Conservation (phyloP, 1,140 invertebrate genomes). For the Leptinotarsa defecta region DNA sequence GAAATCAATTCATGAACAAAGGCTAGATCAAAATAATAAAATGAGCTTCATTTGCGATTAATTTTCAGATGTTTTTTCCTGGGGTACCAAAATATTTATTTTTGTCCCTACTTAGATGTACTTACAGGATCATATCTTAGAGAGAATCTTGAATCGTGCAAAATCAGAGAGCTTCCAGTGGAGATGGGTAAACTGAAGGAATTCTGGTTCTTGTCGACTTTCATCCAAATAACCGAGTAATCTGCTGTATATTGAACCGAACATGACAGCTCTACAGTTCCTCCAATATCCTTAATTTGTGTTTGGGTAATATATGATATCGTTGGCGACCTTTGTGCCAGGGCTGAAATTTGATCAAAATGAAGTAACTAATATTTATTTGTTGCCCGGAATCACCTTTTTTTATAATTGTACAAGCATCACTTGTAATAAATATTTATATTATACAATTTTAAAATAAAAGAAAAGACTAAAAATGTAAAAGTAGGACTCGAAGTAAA, state of each 20-base stretch:
- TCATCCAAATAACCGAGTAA: constrained; percentile 82
- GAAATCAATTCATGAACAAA: background rate
- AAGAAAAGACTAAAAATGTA: too few relatives aligned
- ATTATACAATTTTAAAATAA: too few relatives aligned
- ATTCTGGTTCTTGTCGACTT: constrained; percentile 60
- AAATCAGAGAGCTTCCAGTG: constrained; percentile 77
- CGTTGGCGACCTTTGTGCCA: constrained; percentile 79
- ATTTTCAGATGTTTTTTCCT: too few relatives aligned
- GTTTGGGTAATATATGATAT: constrained; percentile 91
- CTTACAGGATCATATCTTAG: constrained; percentile 80
- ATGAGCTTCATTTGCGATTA: too few relatives aligned
- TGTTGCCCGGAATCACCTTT: background rate
- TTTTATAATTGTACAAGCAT: too few relatives aligned
- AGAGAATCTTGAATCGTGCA: constrained; percentile 84
- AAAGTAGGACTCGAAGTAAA: too few relatives aligned
- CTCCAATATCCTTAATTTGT: constrained; percentile 89
- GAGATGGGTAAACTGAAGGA: constrained; percentile 75
- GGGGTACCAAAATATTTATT: too few relatives aligned
- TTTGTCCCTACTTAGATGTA: background rate
- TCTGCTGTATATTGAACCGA: constrained; percentile 87
- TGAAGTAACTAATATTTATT: background rate
- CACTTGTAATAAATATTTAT: too few relatives aligned
- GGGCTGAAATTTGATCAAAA: constrained; percentile 56
- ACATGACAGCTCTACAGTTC: constrained; percentile 84
- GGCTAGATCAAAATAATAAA: too few relatives aligned